These are phyloP conservation scores for Myzus persicae DNA, from an alignment of 1,140 invertebrate species.

Conservation along the genomic window DNA sequence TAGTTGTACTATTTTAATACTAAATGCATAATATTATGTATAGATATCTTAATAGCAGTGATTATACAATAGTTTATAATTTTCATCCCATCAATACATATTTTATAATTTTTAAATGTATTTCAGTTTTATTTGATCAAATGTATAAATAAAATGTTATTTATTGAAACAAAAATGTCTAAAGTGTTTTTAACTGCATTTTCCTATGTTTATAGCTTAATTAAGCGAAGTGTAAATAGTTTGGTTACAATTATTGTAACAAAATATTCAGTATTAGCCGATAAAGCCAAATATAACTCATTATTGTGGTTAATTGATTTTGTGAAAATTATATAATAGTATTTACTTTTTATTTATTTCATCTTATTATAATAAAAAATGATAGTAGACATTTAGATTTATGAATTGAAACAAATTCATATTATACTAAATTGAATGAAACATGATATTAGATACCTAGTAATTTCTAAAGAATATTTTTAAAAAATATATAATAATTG, in stretches of 20 bases:
- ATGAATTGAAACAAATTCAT: too few relatives aligned
- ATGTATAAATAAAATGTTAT: background rate
- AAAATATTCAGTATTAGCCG: background rate
- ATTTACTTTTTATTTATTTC: too few relatives aligned
- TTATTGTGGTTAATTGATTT: too few relatives aligned
- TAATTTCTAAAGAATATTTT: background rate
- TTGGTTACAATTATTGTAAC: background rate
- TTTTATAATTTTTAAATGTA: background rate
- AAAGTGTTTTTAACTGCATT: too few relatives aligned
- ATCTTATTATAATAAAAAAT: too few relatives aligned
- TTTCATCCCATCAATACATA: background rate
- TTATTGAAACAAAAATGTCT: too few relatives aligned
- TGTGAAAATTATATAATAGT: too few relatives aligned
- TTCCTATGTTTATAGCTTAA: background rate
- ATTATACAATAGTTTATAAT: background rate
- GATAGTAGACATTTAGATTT: too few relatives aligned
- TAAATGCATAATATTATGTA: background rate
- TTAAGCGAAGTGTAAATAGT: background rate
- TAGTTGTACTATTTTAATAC: background rate
- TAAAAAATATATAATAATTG: background rate
- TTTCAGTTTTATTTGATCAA: background rate
- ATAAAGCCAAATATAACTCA: background rate
- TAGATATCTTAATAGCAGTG: background rate
- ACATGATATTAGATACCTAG: too few relatives aligned
- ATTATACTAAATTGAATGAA: too few relatives aligned